Evolutionary conservation across 1,140 invertebrate genomes (phyloP).

Genomic region (Saxidomus purpurata): DNA sequence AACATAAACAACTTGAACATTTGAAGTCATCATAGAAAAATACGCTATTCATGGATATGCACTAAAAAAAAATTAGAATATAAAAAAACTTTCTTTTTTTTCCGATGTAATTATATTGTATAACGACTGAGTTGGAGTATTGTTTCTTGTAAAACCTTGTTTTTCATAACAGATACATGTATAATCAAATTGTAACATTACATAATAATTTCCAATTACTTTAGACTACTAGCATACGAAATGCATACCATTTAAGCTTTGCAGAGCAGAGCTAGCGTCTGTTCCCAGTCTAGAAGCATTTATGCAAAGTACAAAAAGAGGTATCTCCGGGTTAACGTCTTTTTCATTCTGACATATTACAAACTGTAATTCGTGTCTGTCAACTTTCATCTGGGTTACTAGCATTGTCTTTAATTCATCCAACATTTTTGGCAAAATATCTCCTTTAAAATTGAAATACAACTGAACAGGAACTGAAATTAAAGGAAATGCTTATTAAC

Average conservation of each 20-base stretch:
- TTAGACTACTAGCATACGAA: no score
- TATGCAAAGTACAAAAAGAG: slow-evolving; percentile 70
- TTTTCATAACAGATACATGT: no score
- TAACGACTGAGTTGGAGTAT: no score
- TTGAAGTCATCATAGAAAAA: not conserved
- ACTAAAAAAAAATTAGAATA: no score
- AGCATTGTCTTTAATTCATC: not conserved
- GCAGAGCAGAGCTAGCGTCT: slow-evolving; percentile 56
- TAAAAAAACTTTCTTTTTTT: no score
- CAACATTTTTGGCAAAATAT: not conserved
- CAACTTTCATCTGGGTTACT: not conserved
- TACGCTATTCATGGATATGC: not conserved
- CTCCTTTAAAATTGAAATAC: not conserved
- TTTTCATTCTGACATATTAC: not conserved
- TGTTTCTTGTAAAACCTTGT: no score
- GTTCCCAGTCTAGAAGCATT: slow-evolving; percentile 72
- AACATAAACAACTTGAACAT: not conserved
- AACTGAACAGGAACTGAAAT: slow-evolving; percentile 27
- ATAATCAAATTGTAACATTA: no score
- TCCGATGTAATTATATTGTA: no score
- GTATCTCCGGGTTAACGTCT: slow-evolving; percentile 8
- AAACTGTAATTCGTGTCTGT: not conserved
- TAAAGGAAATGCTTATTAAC: not conserved
- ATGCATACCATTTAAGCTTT: slow-evolving; percentile 41
- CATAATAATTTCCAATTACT: no score